Conservation (phyloP, 2,113 vertebrate species). For the Dasyornis broadbenti region DNA sequence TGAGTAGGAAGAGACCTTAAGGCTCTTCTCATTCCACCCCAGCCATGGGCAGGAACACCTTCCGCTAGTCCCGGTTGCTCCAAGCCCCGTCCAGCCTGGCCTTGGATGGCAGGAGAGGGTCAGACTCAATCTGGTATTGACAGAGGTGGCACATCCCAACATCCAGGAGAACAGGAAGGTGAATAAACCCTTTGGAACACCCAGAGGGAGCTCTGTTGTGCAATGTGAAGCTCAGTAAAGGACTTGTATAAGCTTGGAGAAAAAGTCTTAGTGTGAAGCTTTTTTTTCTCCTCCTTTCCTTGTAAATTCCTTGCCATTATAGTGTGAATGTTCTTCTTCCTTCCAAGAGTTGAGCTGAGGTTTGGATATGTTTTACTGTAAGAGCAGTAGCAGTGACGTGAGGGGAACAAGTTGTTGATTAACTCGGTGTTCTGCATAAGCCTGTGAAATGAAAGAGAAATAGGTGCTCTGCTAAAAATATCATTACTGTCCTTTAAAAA, state of each 20-base stretch:
- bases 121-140: background rate
- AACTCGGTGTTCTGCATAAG: background rate
- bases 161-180: accelerated
- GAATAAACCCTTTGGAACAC: background rate
- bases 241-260: background rate
- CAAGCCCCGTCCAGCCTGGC: background rate
- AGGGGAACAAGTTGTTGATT: background rate
- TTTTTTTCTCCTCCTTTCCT: background rate
- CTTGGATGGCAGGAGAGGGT: background rate
- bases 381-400: background rate
- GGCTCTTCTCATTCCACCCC: background rate
- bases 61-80: background rate
- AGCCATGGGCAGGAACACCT: background rate
- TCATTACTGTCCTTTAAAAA: background rate
- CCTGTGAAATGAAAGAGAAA: background rate
- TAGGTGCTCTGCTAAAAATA: background rate
- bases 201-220: background rate
- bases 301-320: background rate
- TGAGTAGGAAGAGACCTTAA: background rate
- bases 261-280: background rate
- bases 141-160: background rate
- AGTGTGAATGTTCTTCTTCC: background rate
- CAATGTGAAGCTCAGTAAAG: background rate
- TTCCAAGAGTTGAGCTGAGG: background rate
- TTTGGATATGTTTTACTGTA: background rate